A percentile compares a stretch with the other conserved stretches of the same genome.
Conservation (phyloP, 2,888 invertebrate genomes). For the Eudemis profundana region DNA sequence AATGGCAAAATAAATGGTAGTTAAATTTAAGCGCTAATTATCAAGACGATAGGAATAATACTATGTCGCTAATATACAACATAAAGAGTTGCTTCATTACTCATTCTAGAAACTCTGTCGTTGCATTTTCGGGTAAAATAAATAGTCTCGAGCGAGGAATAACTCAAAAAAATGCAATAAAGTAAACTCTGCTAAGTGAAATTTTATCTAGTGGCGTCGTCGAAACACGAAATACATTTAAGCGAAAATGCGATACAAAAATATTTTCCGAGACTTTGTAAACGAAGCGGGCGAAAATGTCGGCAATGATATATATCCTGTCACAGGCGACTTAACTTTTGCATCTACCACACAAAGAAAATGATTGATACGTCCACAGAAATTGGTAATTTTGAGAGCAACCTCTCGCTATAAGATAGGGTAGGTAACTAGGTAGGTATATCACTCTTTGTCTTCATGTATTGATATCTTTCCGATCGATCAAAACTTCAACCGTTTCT, state of each 20-base stretch:
- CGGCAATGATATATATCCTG: slow-evolving; percentile 42
- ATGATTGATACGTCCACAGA: slow-evolving; percentile 35
- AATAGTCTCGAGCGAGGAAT: slow-evolving; percentile 8
- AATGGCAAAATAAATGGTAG: too few species aligned
- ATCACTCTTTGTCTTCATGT: not conserved
- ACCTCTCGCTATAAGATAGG: slow-evolving; percentile 28
- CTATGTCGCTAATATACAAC: too few species aligned
- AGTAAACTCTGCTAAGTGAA: slow-evolving; percentile 20
- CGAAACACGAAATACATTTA: slow-evolving; percentile 29
- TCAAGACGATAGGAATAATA: too few species aligned
- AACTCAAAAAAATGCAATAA: slow-evolving; percentile 29
- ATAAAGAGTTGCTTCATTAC: not conserved
- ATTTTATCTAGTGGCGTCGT: slow-evolving; percentile 24
- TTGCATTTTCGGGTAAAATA: slow-evolving; percentile 5
- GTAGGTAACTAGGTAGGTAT: too few species aligned
- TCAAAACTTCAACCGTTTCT: slow-evolving; percentile 9
- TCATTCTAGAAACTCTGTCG: not conserved
- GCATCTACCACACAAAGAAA: slow-evolving; percentile 38
- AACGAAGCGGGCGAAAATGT: slow-evolving; percentile 26
- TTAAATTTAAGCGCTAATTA: too few species aligned
- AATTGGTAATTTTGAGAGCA: slow-evolving; percentile 36
- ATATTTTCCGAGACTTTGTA: slow-evolving; percentile 26
- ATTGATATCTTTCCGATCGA: slow-evolving; percentile 18
- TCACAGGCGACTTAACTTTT: slow-evolving; percentile 41
- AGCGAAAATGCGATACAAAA: slow-evolving; percentile 37